A percentile compares a stretch with the other conserved stretches of the same genome.
These are phyloP conservation scores for Platycheirus rosarum DNA, from an alignment of 2,888 invertebrate genomes.

Conservation along the genomic window DNA sequence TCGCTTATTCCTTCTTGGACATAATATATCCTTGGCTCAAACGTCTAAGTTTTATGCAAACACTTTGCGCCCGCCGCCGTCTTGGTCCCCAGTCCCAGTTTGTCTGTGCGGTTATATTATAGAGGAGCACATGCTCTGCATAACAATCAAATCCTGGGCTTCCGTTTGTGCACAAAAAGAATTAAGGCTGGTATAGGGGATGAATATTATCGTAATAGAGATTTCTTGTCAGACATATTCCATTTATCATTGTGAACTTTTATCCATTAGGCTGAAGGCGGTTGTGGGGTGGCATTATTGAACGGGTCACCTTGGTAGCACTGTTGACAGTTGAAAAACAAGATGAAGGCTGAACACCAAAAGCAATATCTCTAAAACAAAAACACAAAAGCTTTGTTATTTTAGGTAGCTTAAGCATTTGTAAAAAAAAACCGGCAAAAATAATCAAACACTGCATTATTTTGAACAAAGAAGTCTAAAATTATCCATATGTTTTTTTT, in stretches of 20 bases:
- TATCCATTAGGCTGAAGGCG: constrained; percentile 13
- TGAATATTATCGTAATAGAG: constrained; percentile 70
- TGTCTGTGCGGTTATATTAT: constrained; percentile 58
- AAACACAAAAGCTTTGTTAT: no score
- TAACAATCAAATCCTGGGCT: constrained; percentile 62
- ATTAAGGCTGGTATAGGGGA: constrained; percentile 46
- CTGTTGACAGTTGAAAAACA: not conserved
- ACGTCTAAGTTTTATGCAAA: constrained; percentile 62
- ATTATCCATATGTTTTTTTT: no score
- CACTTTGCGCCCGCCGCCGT: constrained; percentile 28
- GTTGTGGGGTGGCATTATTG: constrained; percentile 26
- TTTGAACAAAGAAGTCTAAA: no score
- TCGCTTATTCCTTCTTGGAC: constrained; percentile 69
- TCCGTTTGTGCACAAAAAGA: constrained; percentile 54
- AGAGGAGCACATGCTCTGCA: constrained; percentile 67
- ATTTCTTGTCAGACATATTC: constrained; percentile 72
- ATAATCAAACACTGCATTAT: no score
- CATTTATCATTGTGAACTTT: constrained; percentile 69
- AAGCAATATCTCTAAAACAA: no score
- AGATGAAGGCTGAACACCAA: no score
- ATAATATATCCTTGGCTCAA: constrained; percentile 57
- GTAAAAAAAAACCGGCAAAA: no score
- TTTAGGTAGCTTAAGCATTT: no score
- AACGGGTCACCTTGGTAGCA: constrained; percentile 58
- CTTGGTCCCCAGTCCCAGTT: constrained; percentile 29